These are phyloP conservation scores for Embidobia sp. DNA, from an alignment of 2,888 invertebrate genomes.

Conservation along the genomic window DNA sequence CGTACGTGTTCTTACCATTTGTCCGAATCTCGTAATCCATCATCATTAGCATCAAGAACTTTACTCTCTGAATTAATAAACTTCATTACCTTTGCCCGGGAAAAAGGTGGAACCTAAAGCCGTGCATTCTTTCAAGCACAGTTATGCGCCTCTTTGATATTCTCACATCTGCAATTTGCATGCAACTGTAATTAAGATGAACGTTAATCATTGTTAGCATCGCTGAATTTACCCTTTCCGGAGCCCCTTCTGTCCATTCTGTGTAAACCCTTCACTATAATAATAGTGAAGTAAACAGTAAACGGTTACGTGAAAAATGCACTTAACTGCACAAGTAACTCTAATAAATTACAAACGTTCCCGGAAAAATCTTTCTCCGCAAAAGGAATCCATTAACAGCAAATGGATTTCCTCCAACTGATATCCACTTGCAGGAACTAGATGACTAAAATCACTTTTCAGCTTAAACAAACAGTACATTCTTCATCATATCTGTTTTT, in stretches of 20 bases:
- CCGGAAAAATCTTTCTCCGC: too few species aligned
- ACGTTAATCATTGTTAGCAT: constrained; percentile 64
- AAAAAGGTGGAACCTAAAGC: constrained; percentile 28
- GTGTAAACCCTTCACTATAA: too few species aligned
- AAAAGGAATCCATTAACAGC: too few species aligned
- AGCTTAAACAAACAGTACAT: too few species aligned
- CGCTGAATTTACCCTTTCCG: not conserved
- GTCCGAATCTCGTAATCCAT: constrained; percentile 32
- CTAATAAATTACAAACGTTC: too few species aligned
- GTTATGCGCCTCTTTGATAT: constrained; percentile 53
- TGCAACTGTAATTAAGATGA: constrained; percentile 65
- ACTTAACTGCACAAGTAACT: too few species aligned
- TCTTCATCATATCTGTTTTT: too few species aligned
- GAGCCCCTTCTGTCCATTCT: not conserved
- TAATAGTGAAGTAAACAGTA: too few species aligned
- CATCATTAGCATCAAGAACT: constrained; percentile 39
- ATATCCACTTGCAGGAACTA: too few species aligned
- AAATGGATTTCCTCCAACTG: too few species aligned
- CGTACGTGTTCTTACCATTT: not conserved
- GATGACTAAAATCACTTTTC: too few species aligned
- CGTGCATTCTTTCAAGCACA: constrained; percentile 43
- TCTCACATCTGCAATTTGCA: constrained; percentile 72
- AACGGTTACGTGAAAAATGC: too few species aligned
- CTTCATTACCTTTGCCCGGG: constrained; percentile 21
- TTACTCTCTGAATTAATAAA: constrained; percentile 35